Base-by-base conservation (phyloP, 2,113 vertebrate species). In the Gopherus flavomarginatus region DNA sequence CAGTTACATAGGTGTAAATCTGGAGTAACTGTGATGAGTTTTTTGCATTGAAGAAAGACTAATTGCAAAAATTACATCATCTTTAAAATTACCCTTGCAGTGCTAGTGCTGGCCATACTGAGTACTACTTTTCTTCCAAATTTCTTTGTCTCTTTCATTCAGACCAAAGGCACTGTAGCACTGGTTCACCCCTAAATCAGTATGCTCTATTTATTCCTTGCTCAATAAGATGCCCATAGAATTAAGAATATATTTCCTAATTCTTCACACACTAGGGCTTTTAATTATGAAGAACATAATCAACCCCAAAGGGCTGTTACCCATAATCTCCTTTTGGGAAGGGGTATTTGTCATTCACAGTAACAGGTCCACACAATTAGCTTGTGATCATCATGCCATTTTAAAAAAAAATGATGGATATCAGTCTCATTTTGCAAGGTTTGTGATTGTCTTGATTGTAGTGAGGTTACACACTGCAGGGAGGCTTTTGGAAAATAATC, bases 381-480 rank as follows among this genome's bases (percentile, higher is more conserved):
- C 88, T 89, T 97, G 92, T 57, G 90, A 94, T 89, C 94, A 94
- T 95, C 90, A 85, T 69, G 81, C 35, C 85, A 90, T 94, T 96
- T 94, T 77, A 94, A 97, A 97, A 16, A 16, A 42, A 42, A 52
- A 91, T 94, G 49, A 89, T 93, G 88, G 88, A 94, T 96, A 93
- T 95, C 85, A 86, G 72, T 95, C 94, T 86, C 78, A 77, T 79
- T 90, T 95, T 91, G 81, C 87, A 94, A 81, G 89, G 35, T 95
- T 96, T 95, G 96, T 97, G 96, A 87, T 95, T 96, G 22, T 97
- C 89, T 95, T 96, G 92, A 96, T 97, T 97, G 95, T 92, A 95
- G 91, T 85, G 89, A 95, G 87, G 91, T 96, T 97, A 96, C 65
- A 94, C 89, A 56, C 92, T 91, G 88, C 90, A 86, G 72, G 52